Base-by-base conservation (phyloP, 2,888 invertebrate genomes). In the Shargacucullia verbasci region DNA sequence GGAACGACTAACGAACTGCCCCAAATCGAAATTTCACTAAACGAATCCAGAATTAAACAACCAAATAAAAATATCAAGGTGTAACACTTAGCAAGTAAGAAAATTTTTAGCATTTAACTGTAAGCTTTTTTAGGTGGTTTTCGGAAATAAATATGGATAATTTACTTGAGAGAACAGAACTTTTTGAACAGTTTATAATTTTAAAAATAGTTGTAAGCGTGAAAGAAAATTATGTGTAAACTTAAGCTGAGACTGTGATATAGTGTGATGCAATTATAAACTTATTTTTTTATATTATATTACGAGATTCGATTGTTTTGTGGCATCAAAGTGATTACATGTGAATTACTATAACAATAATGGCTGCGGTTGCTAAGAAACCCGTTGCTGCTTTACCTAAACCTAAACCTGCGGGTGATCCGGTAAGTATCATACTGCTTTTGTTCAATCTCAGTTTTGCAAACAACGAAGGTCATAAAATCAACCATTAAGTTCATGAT, bases 301-400 rank as follows among this genome's bases (percentile, higher is more conserved):
- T 63, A 54, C 54, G 59, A 50, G 41, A 59, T 70, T 74, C 61
- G 56, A 73, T 78, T 79, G 76, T 85, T 80, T 90, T 92, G 91
- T 92, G 93, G 91, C 87, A 90, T 88, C 86, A 85, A 81, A 74
- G 74, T 79, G 73, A 73, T 82, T 85, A 78, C 78, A 83, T 82
- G 81, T 85, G 78, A 79, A 74, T 84, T 82, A 83, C 55, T 78
- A 74, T 82, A 78, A 84, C 59, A 79, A 93, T 93, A 79, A 93
- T 93, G 93, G 91, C 93, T 70, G 85, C 92, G 61, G 88, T 90
- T 78, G 87, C 88, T 56, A 91, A 88, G 77, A 92, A 91, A 79
- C 81, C 89, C 64, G 56, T 75, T 54, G 81, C 80, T 59, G 62
- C 79, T 54, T 74, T 81, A 57, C 77, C 79, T 39, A 79, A 76